Percentiles rank a stretch among this genome's conserved stretches.
Evolutionary conservation across 2,888 invertebrate species (phyloP).

Genomic region (Coecobrya sp.): DNA sequence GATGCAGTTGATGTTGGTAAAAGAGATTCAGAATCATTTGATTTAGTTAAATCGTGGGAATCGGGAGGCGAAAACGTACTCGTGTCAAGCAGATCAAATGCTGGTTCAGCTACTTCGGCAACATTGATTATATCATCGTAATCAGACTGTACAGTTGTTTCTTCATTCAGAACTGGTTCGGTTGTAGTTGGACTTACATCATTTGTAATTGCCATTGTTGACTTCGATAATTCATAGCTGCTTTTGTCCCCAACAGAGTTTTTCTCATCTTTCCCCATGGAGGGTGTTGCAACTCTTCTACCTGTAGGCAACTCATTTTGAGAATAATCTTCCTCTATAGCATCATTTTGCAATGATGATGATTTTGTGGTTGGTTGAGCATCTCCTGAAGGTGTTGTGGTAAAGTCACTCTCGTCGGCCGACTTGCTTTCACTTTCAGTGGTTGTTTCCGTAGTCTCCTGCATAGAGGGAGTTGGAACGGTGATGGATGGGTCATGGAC

Average conservation of each 20-base stretch:
- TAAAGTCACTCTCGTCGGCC: too few species aligned
- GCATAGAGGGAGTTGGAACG: too few species aligned
- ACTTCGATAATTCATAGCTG: neutral
- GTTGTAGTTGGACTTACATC: too few species aligned
- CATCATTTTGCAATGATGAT: neutral
- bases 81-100: neutral
- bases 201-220: neutral
- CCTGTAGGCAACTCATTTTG: neutral
- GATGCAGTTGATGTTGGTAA: neutral
- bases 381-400: neutral
- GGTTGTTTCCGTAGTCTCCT: too few species aligned
- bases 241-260: neutral
- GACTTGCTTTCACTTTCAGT: too few species aligned
- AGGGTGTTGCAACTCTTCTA: slow-evolving; percentile 1
- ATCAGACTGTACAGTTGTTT: too few species aligned
- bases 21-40: neutral
- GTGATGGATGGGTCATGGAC: too few species aligned
- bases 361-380: neutral
- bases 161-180: too few species aligned
- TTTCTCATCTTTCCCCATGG: neutral
- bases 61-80: slow-evolving; percentile 15
- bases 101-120: neutral
- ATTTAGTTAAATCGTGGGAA: neutral
- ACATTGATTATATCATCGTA: neutral
- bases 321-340: neutral